These are phyloP conservation scores for Pyrgilauda ruficollis DNA, from an alignment of 2,113 vertebrate species.

Conservation along the genomic window DNA sequence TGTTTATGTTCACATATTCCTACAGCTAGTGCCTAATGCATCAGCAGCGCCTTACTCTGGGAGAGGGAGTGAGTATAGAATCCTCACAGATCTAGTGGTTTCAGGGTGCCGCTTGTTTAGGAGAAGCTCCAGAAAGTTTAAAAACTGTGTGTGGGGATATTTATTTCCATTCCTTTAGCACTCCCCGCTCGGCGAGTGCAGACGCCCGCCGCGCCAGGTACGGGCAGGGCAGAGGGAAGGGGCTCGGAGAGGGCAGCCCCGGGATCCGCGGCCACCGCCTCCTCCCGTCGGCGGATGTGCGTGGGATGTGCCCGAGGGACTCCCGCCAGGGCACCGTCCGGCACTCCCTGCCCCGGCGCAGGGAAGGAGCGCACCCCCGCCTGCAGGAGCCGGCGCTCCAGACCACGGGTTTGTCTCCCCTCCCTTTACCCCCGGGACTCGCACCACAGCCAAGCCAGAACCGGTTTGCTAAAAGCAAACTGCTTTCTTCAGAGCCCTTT, in stretches of 20 bases:
- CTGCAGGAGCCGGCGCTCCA: not conserved
- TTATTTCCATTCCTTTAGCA: not conserved
- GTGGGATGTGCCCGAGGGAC: not conserved
- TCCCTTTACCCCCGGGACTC: too few species aligned
- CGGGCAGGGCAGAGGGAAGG: not conserved
- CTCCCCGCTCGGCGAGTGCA: rapidly evolving
- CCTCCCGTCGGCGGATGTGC: not conserved
- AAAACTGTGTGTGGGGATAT: too few species aligned
- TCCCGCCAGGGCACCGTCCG: not conserved
- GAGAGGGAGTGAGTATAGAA: rapidly evolving
- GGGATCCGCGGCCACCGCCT: not conserved
- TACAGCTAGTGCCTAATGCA: not conserved
- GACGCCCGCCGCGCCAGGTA: not conserved
- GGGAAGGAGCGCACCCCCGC: not conserved
- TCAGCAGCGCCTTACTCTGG: not conserved
- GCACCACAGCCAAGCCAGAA: not conserved
- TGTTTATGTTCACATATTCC: rapidly evolving
- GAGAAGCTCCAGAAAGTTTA: not conserved
- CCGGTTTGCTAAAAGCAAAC: not conserved
- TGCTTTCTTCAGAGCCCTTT: not conserved
- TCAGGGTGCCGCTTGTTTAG: not conserved
- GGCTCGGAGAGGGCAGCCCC: too few species aligned
- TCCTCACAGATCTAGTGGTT: not conserved
- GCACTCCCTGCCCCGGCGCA: not conserved
- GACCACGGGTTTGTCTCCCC: not conserved